Percentiles rank a stretch among this genome's conserved stretches.
Conservation (phyloP, 1,140 invertebrate genomes). For the Leguminivora glycinivorella region DNA sequence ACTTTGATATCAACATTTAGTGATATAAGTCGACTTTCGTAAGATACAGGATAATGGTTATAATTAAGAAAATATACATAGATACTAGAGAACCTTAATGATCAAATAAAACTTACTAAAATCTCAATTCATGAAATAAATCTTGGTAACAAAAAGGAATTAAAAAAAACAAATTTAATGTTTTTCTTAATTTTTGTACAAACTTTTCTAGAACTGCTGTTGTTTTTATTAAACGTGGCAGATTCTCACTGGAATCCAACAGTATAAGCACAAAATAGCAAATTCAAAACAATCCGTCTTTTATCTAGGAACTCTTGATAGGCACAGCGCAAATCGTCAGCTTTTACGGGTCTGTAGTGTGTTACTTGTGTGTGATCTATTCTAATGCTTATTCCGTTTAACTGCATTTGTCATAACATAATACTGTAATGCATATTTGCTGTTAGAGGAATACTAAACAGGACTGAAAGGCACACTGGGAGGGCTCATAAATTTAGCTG, state of each 20-base stretch:
- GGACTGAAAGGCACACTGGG: neutral
- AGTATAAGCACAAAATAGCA: neutral
- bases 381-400: neutral
- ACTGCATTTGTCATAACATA: neutral
- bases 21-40: too few relatives aligned
- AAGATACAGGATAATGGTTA: too few relatives aligned
- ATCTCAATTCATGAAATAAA: too few relatives aligned
- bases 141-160: too few relatives aligned
- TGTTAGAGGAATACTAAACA: neutral
- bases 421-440: constrained; percentile 3
- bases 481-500: neutral
- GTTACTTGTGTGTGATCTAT: neutral
- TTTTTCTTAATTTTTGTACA: too few relatives aligned
- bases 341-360: neutral
- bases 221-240: too few relatives aligned
- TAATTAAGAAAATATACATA: too few relatives aligned
- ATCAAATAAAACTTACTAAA: too few relatives aligned
- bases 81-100: too few relatives aligned
- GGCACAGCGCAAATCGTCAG: neutral
- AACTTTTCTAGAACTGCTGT: too few relatives aligned
- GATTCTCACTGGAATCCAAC: neutral
- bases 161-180: too few relatives aligned
- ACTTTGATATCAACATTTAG: too few relatives aligned
- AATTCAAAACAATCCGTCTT: neutral
- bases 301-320: neutral